Base-by-base conservation (phyloP, 2,888 invertebrate genomes). In the Leptopilina myrica region DNA sequence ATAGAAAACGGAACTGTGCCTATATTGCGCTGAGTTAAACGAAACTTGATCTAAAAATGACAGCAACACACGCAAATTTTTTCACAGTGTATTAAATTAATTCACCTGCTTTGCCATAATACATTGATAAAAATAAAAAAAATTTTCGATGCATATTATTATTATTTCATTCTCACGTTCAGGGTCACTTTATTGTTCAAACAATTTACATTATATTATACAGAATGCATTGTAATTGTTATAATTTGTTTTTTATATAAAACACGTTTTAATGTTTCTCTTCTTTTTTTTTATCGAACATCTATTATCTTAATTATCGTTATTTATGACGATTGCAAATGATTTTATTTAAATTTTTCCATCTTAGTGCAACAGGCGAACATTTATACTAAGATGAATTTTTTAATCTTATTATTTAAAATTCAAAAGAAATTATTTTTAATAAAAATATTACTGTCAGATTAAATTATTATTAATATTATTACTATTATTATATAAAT, bases 41-140 rank as follows among this genome's bases (percentile, higher is more conserved):
- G 73, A 73, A 73, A 73, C 56, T 73, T 73, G 73, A 73, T 56
- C 73, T 33, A 33, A 14, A 73, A 73, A 73, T 73, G 73, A 53
- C 56, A 53, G 33, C 33, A 53, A 53, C 26, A 56, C 33, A 73
- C n/a, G 73, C 73, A 53, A 73, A 53, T 73, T 73, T 53, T 20
- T 73, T 53, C 33, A 33, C 49, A 73, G 73, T 73, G 33, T 49
- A 53, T 56, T 53, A 33, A 14, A 56, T 73, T 56, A 73, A 73
- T 73, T 26, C 73, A 73, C 53, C 73, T 73, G 56, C 33, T 33
- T 53, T 73, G 33, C n/a, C 20, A 49, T 49, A 53, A 56, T 73
- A 26, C 33, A 33, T 33, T 33, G 56, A 73, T 56, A 69, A 73
- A 53, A 73, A 53, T 33, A 6, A 9, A 67, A 33, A 33, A 33